Evolutionary conservation across 2,797 vertebrate genomes (phyloP).

Genomic region (Crax fasciolata): DNA sequence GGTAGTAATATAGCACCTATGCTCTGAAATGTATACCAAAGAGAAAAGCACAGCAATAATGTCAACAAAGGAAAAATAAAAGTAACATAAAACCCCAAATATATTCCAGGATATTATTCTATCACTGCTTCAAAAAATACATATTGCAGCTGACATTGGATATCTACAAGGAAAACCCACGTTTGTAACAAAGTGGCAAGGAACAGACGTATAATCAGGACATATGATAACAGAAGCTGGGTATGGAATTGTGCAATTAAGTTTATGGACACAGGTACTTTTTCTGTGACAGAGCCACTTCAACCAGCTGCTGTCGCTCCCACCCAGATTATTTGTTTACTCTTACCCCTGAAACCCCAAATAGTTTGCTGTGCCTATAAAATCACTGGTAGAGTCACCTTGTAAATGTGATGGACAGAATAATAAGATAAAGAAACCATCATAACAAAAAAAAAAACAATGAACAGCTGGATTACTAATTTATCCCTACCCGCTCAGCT

Average conservation of each 20-base stretch:
- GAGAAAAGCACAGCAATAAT: neutral
- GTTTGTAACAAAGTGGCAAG: neutral
- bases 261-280: neutral
- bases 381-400: neutral
- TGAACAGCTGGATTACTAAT: neutral
- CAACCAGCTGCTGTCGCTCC: neutral
- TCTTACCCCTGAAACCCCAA: neutral
- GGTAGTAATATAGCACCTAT: neutral
- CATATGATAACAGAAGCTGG: neutral
- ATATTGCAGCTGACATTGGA: neutral
- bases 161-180: neutral
- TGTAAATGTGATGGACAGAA: neutral
- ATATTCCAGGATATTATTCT: neutral
- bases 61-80: neutral
- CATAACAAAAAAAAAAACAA: neutral
- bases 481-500: neutral
- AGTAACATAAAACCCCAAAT: neutral
- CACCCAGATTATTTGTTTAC: neutral
- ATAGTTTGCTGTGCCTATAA: neutral
- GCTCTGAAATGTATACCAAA: neutral
- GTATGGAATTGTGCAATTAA: neutral
- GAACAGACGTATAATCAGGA: neutral
- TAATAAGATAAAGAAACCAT: neutral
- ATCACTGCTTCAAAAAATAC: neutral
- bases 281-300: neutral